These are phyloP conservation scores for Platycnemis pennipes DNA, from an alignment of 2,888 invertebrate species.

Conservation along the genomic window DNA sequence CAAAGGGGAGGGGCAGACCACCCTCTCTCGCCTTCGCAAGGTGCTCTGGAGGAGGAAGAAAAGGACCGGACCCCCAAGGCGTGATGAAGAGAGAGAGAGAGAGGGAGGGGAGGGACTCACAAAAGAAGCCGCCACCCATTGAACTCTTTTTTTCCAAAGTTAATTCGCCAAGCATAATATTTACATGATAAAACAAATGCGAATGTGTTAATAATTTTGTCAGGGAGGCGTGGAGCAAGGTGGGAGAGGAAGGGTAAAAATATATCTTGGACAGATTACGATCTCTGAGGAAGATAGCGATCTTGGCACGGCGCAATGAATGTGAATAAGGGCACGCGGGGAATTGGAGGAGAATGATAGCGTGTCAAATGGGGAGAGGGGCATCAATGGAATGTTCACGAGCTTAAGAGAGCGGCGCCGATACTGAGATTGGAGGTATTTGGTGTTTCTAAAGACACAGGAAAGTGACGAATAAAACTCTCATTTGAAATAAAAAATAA, in stretches of 20 bases:
- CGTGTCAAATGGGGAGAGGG: too few relatives aligned
- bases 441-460: too few relatives aligned
- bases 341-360: neutral
- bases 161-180: neutral
- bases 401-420: too few relatives aligned
- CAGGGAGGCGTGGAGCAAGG: neutral
- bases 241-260: neutral
- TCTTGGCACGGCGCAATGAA: neutral
- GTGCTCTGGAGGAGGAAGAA: neutral
- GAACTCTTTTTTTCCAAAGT: neutral
- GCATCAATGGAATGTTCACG: too few relatives aligned
- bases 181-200: constrained; percentile 18
- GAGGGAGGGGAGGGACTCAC: neutral
- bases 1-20: neutral
- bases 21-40: neutral
- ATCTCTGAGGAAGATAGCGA: neutral
- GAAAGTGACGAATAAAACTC: too few relatives aligned
- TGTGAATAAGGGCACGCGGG: neutral
- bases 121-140: neutral
- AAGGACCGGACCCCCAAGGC: neutral
- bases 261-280: neutral
- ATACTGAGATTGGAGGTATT: too few relatives aligned
- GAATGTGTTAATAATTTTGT: neutral
- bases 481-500: too few relatives aligned
- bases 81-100: too few relatives aligned